Percentiles rank a stretch among this genome's conserved stretches.
phyloP scores from a whole-genome alignment of 2,888 invertebrate genomes.

The Dolichopus griseipennis region DNA sequence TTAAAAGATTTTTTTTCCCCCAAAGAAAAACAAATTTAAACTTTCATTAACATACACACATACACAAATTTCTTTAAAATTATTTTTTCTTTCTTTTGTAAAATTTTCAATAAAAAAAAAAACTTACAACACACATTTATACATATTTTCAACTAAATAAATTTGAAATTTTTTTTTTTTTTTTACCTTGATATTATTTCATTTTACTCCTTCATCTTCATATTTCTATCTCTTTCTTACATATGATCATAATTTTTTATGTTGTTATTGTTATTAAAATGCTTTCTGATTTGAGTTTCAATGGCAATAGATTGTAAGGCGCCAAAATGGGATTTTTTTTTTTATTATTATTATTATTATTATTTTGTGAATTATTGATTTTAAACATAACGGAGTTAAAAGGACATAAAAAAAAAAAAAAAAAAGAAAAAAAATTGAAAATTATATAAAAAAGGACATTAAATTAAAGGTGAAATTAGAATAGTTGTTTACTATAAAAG shows the following conservation, averaged over 20 bases:
- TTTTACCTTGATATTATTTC: not conserved
- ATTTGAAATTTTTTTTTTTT: not conserved
- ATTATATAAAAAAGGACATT: not conserved
- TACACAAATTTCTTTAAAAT: too few species aligned
- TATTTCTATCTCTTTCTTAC: too few species aligned
- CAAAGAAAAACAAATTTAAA: too few species aligned
- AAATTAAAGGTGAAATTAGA: not conserved
- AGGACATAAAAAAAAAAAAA: not conserved
- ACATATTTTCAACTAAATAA: too few species aligned
- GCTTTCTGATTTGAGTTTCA: not conserved
- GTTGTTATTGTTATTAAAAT: not conserved
- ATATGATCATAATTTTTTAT: not conserved
- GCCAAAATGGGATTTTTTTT: not conserved
- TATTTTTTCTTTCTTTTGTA: not conserved
- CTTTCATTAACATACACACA: too few species aligned
- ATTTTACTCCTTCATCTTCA: too few species aligned
- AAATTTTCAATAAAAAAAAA: not conserved
- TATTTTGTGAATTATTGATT: not conserved
- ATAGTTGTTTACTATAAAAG: not conserved
- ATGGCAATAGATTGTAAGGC: not conserved
- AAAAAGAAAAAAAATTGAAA: not conserved
- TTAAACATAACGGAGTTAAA: not conserved
- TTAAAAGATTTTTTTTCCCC: too few species aligned
- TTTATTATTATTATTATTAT: too few species aligned
- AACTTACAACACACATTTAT: not conserved